These are phyloP conservation scores for Tetramorium parvispinum DNA, from an alignment of 1,140 invertebrate genomes.

Conservation along the genomic window DNA sequence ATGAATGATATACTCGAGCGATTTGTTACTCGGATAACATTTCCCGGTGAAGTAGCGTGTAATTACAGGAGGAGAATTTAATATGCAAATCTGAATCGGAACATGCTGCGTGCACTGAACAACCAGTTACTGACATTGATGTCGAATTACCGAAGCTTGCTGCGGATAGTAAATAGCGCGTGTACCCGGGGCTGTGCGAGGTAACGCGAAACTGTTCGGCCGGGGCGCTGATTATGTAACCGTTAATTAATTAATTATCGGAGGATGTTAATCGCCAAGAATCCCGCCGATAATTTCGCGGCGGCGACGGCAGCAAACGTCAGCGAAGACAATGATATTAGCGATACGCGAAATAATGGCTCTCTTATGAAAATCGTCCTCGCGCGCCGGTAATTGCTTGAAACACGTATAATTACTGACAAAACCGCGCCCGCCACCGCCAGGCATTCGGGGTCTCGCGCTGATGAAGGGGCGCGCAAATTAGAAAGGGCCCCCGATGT, in stretches of 20 bases:
- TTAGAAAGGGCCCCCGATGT: slow-evolving; percentile 51
- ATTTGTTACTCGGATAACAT: background rate
- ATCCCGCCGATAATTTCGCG: background rate
- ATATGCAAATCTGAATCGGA: background rate
- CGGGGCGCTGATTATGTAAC: background rate
- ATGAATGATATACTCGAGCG: background rate
- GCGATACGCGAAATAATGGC: slow-evolving; percentile 14
- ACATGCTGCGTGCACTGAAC: background rate
- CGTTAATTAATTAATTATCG: slow-evolving; percentile 49
- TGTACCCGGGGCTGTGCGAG: background rate
- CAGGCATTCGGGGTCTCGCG: background rate
- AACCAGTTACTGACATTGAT: slow-evolving; percentile 6
- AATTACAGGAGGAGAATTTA: slow-evolving; percentile 3
- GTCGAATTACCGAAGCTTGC: background rate
- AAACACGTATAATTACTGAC: slow-evolving; percentile 42
- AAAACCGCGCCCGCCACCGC: background rate
- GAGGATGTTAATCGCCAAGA: background rate
- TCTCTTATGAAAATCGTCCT: slow-evolving; percentile 21
- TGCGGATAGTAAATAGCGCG: background rate
- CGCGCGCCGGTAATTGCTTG: slow-evolving; percentile 3
- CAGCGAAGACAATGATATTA: background rate
- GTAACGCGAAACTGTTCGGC: background rate
- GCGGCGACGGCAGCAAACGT: too few species aligned
- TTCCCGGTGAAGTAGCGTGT: background rate
- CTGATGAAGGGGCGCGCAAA: slow-evolving; percentile 44